Base-by-base conservation (phyloP, 2,113 vertebrate species). In the Stegastes partitus region DNA sequence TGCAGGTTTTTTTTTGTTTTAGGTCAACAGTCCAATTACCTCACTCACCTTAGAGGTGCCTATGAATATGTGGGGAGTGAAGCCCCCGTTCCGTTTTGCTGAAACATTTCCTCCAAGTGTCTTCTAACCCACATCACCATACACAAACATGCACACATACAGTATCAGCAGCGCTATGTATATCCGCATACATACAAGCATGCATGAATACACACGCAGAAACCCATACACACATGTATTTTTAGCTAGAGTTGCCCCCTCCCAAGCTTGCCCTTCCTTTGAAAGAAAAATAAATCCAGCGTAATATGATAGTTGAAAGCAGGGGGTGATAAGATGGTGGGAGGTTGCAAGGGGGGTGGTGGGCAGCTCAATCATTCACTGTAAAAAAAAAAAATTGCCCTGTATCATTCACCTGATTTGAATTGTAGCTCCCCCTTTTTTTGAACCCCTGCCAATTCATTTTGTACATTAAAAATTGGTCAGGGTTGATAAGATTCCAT, bases 391-490 rank as follows among this genome's bases (percentile, higher is more conserved):
- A 93, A 94, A 84, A 91, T 81, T 54, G 71, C 80, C 94, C 95
- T 96, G 96, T 99, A 97, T 97, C 97, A 97, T 97, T 97, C 97
- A 98, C 97, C 97, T 98, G 96, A 99, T 98, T 99, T 97, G 96
- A 98, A 99, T 98, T 97, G 97, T 97, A 95, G 94, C 95, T 95
- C 95, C 92, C 95, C 84, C 55, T 96, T 96, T 91, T 91, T 97
- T 97, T 98, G 97, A 99, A 98, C 95, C 95, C 95, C 95, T 95
- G 97, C 98, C 97, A 99, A 98, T 97, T 98, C 96, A 97, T 99
- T 98, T 98, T 97, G 96, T 98, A 99, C 97, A 99, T 99, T 98
- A 99, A 98, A 98, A 98, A 97, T 97, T 97, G 98, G 97, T 99
- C 97, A 98, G 96, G 98, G 97, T 97, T 99, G 98, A 98, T 99